phyloP scores from a whole-genome alignment of 2,797 vertebrate genomes.

The Sardinella longiceps region DNA sequence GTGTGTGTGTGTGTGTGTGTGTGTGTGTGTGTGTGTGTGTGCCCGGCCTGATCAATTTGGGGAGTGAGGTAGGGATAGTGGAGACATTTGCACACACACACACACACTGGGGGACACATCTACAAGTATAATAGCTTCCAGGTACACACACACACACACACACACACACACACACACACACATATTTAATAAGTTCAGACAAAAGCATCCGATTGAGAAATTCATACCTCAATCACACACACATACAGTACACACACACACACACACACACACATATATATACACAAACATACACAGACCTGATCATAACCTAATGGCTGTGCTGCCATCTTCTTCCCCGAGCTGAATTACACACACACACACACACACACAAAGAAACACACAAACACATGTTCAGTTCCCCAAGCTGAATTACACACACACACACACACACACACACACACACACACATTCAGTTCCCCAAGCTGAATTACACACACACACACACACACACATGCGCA shows the following conservation, averaged over 20 bases:
- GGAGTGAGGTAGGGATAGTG: too few species aligned
- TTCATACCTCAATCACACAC: background rate
- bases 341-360: too few species aligned
- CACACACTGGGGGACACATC: slow-evolving; percentile 46
- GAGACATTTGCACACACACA: slow-evolving; percentile 29
- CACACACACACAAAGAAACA: too few species aligned
- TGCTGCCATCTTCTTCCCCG: too few species aligned
- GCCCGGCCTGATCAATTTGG: too few species aligned
- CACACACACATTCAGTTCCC: background rate
- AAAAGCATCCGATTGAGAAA: too few species aligned
- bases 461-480: slow-evolving; percentile 48
- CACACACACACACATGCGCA: too few species aligned
- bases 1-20: background rate
- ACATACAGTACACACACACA: background rate
- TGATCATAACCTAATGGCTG: background rate
- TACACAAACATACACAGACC: background rate
- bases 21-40: too few species aligned
- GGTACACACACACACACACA: slow-evolving; percentile 56
- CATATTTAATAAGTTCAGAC: too few species aligned
- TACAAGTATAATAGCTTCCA: too few species aligned
- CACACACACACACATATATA: background rate
- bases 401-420: too few species aligned
- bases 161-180: background rate
- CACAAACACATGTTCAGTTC: too few species aligned
- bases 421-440: background rate